A percentile compares a stretch with the other conserved stretches of the same genome.
Evolutionary conservation across 2,113 vertebrate genomes (phyloP).

Genomic region (Microcebus jonahi): DNA sequence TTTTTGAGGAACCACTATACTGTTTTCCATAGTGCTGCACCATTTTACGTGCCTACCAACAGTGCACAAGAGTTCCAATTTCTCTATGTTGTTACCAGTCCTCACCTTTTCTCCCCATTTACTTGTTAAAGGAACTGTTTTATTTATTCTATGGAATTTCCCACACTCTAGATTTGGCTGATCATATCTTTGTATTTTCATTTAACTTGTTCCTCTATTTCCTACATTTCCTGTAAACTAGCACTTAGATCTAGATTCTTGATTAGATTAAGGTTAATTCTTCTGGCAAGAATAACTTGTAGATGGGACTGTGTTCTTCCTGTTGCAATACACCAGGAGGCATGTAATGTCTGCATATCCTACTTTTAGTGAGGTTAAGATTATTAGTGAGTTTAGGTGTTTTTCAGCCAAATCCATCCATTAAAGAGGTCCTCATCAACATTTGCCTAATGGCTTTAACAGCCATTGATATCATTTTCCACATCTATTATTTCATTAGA

Average conservation of each 20-base stretch:
- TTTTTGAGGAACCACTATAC: neutral
- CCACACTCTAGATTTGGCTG: conserved; percentile 3
- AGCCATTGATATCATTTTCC: neutral
- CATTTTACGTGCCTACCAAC: neutral
- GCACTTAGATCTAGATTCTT: conserved; percentile 50
- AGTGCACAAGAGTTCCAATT: neutral
- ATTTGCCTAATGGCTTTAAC: neutral
- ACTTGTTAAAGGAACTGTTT: neutral
- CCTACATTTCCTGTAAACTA: conserved; percentile 20
- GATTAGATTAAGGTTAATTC: conserved; percentile 56
- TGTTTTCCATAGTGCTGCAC: neutral
- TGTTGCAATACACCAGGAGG: neutral
- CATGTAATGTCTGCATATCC: neutral
- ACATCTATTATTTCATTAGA: neutral
- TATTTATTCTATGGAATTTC: neutral
- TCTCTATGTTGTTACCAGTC: neutral
- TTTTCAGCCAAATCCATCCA: neutral
- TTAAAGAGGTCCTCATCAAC: neutral
- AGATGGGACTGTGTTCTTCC: neutral
- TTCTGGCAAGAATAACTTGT: conserved; percentile 41
- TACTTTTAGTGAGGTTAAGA: neutral
- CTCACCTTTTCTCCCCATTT: neutral
- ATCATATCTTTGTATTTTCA: neutral
- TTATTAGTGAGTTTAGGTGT: neutral
- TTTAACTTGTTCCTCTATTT: conserved; percentile 39